Evolutionary conservation across 2,797 vertebrate species (phyloP).

Genomic region (Lagorchestes hirsutus): DNA sequence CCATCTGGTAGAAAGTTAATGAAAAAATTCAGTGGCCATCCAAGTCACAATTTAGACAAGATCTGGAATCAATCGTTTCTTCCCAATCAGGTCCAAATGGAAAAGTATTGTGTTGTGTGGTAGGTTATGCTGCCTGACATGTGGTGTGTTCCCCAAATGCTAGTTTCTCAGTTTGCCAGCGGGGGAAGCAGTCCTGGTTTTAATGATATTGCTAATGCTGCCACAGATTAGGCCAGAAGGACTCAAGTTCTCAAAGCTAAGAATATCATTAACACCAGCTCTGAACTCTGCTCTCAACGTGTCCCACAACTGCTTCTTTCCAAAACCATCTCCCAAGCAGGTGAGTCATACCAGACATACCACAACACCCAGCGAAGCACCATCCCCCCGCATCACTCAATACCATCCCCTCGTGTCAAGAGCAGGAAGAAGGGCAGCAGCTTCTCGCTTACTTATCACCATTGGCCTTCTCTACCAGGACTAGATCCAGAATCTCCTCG

Average conservation of each 20-base stretch:
- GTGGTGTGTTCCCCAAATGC: slow-evolving; percentile 25
- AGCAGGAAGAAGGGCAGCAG: slow-evolving; percentile 25
- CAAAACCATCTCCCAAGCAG: slow-evolving; percentile 22
- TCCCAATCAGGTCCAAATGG: slow-evolving; percentile 6
- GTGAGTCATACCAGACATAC: slow-evolving; percentile 34
- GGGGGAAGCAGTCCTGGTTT: not conserved
- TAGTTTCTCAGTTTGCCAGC: not conserved
- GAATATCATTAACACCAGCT: slow-evolving; percentile 28
- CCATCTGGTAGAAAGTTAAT: not conserved
- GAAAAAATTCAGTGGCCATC: not conserved
- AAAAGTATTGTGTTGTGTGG: slow-evolving; percentile 33
- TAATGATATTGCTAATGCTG: not conserved
- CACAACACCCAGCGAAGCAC: not conserved
- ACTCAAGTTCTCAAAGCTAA: slow-evolving; percentile 14
- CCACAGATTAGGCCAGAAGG: not conserved
- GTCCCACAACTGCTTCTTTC: slow-evolving; percentile 8
- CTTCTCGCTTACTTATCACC: slow-evolving; percentile 56
- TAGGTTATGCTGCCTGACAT: slow-evolving; percentile 23
- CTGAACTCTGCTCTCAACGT: not conserved
- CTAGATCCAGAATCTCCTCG: slow-evolving; percentile 63
- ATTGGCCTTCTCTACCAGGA: slow-evolving; percentile 54
- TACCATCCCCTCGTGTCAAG: slow-evolving; percentile 19
- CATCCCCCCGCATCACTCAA: not conserved
- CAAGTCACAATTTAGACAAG: not conserved
- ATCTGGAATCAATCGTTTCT: slow-evolving; percentile 25